phyloP scores from a whole-genome alignment of 2,797 vertebrate species.

The Tinamus major region DNA sequence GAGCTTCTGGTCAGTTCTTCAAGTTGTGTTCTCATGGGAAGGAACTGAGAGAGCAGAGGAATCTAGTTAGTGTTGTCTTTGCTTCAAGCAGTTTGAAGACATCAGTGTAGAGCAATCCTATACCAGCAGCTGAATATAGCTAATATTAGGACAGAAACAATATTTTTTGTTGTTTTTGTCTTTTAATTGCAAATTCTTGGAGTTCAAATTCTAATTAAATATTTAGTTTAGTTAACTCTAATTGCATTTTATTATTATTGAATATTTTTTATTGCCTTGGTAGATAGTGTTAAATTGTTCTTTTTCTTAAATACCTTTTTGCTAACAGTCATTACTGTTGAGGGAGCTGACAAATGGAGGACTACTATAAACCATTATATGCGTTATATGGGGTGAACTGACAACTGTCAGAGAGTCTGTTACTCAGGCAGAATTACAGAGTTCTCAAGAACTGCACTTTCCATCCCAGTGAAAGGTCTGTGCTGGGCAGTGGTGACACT shows the following conservation, averaged over 20 bases:
- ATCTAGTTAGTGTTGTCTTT: neutral
- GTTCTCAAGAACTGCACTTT: neutral
- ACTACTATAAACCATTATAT: neutral
- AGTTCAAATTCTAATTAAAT: neutral
- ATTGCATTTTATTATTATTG: neutral
- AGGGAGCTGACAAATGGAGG: neutral
- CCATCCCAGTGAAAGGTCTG: neutral
- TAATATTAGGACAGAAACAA: neutral
- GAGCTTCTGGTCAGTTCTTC: neutral
- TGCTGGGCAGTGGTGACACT: neutral
- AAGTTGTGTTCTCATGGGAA: neutral
- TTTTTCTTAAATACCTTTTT: neutral
- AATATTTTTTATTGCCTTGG: neutral
- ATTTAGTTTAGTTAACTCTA: neutral
- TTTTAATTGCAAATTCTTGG: neutral
- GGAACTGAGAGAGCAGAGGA: neutral
- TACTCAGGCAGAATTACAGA: neutral
- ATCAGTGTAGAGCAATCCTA: neutral
- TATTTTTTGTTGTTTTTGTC: neutral
- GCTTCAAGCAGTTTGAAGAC: neutral
- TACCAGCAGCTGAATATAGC: neutral
- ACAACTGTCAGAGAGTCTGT: neutral
- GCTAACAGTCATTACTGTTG: neutral
- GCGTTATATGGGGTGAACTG: neutral
- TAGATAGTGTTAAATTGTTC: neutral